Evolutionary conservation across 2,888 invertebrate genomes (phyloP).

Genomic region (Cantharis lateralis): DNA sequence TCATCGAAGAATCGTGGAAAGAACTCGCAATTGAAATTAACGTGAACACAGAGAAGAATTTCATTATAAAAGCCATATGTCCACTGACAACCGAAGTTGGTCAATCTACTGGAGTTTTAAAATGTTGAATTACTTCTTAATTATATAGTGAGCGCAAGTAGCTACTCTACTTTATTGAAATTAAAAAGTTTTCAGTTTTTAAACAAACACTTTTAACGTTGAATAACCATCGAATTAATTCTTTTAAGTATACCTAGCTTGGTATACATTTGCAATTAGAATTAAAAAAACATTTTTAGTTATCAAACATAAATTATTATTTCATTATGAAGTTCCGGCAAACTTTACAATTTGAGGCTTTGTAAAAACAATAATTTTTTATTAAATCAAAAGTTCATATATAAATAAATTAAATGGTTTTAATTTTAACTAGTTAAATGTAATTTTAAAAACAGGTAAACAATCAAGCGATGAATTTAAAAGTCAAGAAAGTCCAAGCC

Average conservation of each 20-base stretch:
- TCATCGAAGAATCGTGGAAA: neutral
- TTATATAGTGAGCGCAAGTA: neutral
- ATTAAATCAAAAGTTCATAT: too few species aligned
- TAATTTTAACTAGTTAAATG: too few species aligned
- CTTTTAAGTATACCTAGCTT: neutral
- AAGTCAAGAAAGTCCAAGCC: slow-evolving; percentile 67
- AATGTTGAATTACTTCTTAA: neutral
- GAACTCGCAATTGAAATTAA: neutral
- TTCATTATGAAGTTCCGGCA: too few species aligned
- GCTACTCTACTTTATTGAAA: neutral
- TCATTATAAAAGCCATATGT: neutral
- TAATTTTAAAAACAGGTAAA: slow-evolving; percentile 40
- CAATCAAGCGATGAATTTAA: slow-evolving; percentile 49
- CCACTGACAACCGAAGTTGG: neutral
- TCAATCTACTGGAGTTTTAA: neutral
- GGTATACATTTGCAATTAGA: neutral
- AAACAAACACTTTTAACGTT: neutral
- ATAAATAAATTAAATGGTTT: too few species aligned
- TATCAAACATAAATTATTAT: neutral
- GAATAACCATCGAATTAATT: neutral
- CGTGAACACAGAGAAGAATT: neutral
- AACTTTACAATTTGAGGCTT: neutral
- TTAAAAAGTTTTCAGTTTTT: neutral
- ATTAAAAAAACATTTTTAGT: neutral
- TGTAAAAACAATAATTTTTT: too few species aligned